Conservation (phyloP, 1,140 invertebrate genomes). For the Trinorchestia longiramus region DNA sequence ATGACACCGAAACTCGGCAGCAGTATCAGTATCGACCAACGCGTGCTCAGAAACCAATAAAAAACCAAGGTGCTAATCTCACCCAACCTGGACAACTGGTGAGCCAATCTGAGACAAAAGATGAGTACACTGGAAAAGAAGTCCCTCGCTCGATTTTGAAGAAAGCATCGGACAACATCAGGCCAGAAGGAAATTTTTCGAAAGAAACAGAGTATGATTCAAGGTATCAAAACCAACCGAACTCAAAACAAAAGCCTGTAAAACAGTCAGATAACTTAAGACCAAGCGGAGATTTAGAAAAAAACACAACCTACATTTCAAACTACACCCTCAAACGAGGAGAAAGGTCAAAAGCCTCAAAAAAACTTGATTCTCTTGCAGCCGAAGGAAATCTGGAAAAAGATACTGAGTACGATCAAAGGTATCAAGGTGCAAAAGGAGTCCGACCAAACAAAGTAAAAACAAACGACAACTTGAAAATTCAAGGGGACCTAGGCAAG, state of each 20-base stretch:
- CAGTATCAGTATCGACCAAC: not conserved
- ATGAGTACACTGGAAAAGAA: not conserved
- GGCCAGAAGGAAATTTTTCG: not conserved
- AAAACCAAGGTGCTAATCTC: not conserved
- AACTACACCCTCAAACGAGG: not conserved
- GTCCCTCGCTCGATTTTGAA: not conserved
- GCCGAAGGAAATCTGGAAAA: not conserved
- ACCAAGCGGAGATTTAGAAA: not conserved
- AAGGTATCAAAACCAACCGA: not conserved
- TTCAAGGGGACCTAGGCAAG: not conserved
- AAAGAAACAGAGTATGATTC: constrained; percentile 13
- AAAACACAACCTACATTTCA: not conserved
- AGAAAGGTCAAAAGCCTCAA: not conserved
- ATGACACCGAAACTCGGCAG: not conserved
- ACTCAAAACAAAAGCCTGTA: not conserved
- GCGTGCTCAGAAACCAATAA: not conserved
- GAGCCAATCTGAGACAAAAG: not conserved
- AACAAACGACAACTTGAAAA: not conserved
- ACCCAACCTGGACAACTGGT: not conserved
- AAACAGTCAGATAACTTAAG: not conserved
- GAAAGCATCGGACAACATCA: not conserved
- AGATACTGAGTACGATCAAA: constrained; percentile 3
- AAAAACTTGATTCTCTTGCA: not conserved
- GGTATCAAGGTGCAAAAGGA: not conserved
- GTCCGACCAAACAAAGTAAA: not conserved